phyloP scores from a whole-genome alignment of 2,888 invertebrate genomes.

The Metalampra italica region DNA sequence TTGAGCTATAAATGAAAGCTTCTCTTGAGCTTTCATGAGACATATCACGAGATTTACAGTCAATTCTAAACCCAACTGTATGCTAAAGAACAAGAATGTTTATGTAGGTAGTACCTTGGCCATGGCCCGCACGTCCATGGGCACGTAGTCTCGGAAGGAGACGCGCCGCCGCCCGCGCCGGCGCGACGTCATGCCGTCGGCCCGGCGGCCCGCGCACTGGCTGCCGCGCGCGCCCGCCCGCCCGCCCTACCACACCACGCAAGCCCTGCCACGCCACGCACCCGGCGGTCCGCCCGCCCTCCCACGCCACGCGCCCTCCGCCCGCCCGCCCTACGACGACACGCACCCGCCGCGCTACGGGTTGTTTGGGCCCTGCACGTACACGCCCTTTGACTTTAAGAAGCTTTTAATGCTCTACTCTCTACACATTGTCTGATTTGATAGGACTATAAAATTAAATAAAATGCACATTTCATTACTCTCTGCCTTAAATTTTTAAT shows the following conservation, averaged over 20 bases:
- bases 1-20: no score
- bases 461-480: no score
- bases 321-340: constrained; percentile 3
- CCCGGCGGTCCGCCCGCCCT: constrained; percentile 50
- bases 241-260: constrained; percentile 9
- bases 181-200: constrained; percentile 61
- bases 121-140: constrained; percentile 70
- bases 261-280: constrained; percentile 10
- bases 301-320: constrained; percentile 36
- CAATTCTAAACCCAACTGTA: no score
- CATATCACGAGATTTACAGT: no score
- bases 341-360: constrained; percentile 9
- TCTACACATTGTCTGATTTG: background rate
- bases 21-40: no score
- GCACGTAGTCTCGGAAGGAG: constrained; percentile 69
- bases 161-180: constrained; percentile 69
- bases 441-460: background rate
- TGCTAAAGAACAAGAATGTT: no score
- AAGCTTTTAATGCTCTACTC: background rate
- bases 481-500: no score
- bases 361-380: constrained; percentile 18
- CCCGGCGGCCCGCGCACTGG: constrained; percentile 59
- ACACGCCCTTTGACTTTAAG: background rate
- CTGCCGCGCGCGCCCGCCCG: constrained; percentile 25
- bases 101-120: constrained; percentile 54